These are phyloP conservation scores for Agonopterix arenella DNA, from an alignment of 2,888 invertebrate genomes.

Conservation along the genomic window DNA sequence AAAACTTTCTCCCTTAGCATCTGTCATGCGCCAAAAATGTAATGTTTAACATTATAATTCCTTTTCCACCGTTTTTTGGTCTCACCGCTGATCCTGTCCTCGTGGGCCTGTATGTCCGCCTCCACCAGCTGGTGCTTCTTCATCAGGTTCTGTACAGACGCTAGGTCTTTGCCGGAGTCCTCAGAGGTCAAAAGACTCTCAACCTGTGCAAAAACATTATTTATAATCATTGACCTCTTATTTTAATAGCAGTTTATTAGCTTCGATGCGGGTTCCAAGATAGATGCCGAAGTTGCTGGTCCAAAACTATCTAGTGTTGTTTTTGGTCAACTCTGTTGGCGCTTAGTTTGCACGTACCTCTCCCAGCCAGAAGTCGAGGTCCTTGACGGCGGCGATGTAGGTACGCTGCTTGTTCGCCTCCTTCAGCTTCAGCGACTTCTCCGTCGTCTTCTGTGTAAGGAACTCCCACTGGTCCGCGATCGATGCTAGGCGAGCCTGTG, in stretches of 20 bases:
- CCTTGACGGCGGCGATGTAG: constrained; percentile 99
- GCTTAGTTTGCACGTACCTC: constrained; percentile 70
- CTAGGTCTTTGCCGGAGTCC: constrained; percentile 98
- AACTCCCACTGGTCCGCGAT: constrained; percentile 99
- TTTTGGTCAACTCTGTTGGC: neutral
- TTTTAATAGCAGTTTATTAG: too few relatives aligned
- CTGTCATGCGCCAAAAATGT: neutral
- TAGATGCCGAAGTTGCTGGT: neutral
- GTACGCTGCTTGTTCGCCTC: constrained; percentile 99
- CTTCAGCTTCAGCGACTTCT: constrained; percentile 98
- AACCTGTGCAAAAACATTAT: constrained; percentile 66
- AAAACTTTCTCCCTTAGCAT: too few relatives aligned
- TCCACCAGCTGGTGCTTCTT: constrained; percentile 99
- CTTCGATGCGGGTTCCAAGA: too few relatives aligned
- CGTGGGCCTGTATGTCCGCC: constrained; percentile 98
- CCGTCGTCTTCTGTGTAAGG: constrained; percentile 97
- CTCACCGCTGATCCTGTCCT: constrained; percentile 90
- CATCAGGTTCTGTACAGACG: constrained; percentile 98
- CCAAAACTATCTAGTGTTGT: neutral
- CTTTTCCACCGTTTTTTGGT: neutral
- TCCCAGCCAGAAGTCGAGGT: constrained; percentile 99
- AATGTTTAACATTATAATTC: neutral
- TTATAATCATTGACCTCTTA: neutral
- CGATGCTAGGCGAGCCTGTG: constrained; percentile 85
- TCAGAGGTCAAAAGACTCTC: constrained; percentile 96